Evolutionary conservation across 1,140 invertebrate species (phyloP), one percentile per base, ranked within the genome.

Genomic region (Achroia grisella): DNA sequence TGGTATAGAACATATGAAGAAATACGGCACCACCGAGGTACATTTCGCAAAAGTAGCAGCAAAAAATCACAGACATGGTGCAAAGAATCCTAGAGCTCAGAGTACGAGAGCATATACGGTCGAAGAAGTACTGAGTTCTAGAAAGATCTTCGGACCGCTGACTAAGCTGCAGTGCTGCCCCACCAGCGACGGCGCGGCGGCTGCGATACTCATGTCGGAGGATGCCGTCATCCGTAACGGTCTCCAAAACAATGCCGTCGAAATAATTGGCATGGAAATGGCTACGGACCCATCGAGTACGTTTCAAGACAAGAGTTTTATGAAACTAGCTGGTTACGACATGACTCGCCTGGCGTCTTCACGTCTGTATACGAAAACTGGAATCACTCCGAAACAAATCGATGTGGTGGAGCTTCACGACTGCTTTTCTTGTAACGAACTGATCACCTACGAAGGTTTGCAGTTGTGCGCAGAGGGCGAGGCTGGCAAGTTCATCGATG

Each of bases 341-440:
- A 98, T 99, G 97, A 97, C 96, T 0, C 92, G 91, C 72, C 77
- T 89, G 35, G 97, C 97, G 27, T 92, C 96, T 1, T 89, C 94
- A 37, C 90, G 90, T 37, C 72, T 96, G 0, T 99, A 95, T 60
- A 72, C 87, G 10, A 93, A 95, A 71, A 91, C 95, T 6, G 91
- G 90, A 4, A 88, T 92, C 11, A 90, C 85, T 40, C 93, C 96
- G 1, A 86, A 87, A 8, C 94, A 98, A 74, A 93, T 99, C 0
- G 90, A 99, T 87, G 97, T 99, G 0, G 90, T 99, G 10, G 98
- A 99, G 79, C 87, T 99, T 10, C 98, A 99, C 66, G 98, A 99
- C 77, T 99, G 98, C 86, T 99, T 99, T 87, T 97, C 97, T 5
- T 92, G 95, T 4, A 99, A 99, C 86, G 98, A 99, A 71, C 84